Base-by-base conservation (phyloP, 2,113 vertebrate species). In the Hyla sarda region DNA sequence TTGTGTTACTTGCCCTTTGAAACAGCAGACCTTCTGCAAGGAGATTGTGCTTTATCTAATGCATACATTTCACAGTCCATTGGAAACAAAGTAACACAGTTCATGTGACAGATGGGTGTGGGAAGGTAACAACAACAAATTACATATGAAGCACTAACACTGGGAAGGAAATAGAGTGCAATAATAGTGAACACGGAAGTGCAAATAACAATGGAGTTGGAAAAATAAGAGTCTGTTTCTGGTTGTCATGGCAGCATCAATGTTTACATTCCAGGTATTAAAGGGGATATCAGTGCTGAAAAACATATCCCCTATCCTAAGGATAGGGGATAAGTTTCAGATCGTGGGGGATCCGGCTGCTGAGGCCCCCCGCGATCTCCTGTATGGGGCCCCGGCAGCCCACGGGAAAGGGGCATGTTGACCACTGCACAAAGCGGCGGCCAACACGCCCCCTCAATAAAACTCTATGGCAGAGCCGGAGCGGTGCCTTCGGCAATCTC, bases 61-160 rank as follows among this genome's bases (percentile, higher is more conserved):
- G 48, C 75, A 77, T 77, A 77, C 50, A 77, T 77, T 77, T 47
- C 75, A 77, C 75, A 54, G 75, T 34, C 48, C 17, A 77, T 17
- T 77, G 75, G 28, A 52, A 52, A 17, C 13, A 13, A 77, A 54
- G 25, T 52, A 77, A 77, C 23, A 75, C 13, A 10, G 50, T 77
- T 32, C 75, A 77, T 54, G 48, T 54, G 75, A 48, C 75, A 34
- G 25, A 54, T 32, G n/a, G 75, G 75, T 54, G 74, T 19, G 47
- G 25, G 48, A 50, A 30, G 74, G 45, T 30, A 50, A 75, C 73
- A 52, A 14, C 25, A 11, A 19, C 25, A 30, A 76, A 7, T 19
- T 11, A 48, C 11, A 23, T 7, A 25, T 75, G 41, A 17, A 28
- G 13, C 52, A 52, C 47, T 30, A 4, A 4, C 28, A 28, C 47